Percentiles rank a stretch among this genome's conserved stretches.
Conservation (phyloP, 2,888 invertebrate species). For the Lasiommata megera region DNA sequence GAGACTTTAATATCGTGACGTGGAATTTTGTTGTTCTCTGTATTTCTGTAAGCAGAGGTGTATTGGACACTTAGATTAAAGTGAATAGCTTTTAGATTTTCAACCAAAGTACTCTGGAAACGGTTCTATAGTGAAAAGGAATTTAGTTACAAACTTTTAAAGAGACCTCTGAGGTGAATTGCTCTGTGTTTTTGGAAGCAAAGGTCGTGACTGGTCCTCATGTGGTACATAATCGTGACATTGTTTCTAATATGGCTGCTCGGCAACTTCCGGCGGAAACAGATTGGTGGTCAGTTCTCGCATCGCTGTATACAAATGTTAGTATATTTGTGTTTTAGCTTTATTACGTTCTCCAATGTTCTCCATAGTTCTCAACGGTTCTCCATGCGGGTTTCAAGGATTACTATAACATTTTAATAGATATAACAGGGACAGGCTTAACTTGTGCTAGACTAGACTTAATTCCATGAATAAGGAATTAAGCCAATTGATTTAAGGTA, state of each 20-base stretch:
- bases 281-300: constrained; percentile 48
- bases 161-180: constrained; percentile 15
- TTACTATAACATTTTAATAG: too few relatives aligned
- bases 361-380: too few relatives aligned
- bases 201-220: constrained; percentile 26
- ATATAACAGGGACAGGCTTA: too few relatives aligned
- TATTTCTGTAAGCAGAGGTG: too few relatives aligned
- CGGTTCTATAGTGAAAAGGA: not conserved
- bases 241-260: constrained; percentile 73
- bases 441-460: too few relatives aligned
- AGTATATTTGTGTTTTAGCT: constrained; percentile 44
- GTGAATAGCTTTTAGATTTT: too few relatives aligned
- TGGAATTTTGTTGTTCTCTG: too few relatives aligned
- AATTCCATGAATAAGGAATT: too few relatives aligned
- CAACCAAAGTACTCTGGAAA: too few relatives aligned
- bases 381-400: too few relatives aligned
- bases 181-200: constrained; percentile 35
- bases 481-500: too few relatives aligned
- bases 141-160: not conserved
- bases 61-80: too few relatives aligned
- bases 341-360: constrained; percentile 21
- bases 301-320: constrained; percentile 70
- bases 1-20: constrained; percentile 33
- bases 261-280: constrained; percentile 67
- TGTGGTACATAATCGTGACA: constrained; percentile 69